These are phyloP conservation scores for Astropecten irregularis DNA, from an alignment of 53 echinoderm and acorn worm genomes.

Conservation along the genomic window DNA sequence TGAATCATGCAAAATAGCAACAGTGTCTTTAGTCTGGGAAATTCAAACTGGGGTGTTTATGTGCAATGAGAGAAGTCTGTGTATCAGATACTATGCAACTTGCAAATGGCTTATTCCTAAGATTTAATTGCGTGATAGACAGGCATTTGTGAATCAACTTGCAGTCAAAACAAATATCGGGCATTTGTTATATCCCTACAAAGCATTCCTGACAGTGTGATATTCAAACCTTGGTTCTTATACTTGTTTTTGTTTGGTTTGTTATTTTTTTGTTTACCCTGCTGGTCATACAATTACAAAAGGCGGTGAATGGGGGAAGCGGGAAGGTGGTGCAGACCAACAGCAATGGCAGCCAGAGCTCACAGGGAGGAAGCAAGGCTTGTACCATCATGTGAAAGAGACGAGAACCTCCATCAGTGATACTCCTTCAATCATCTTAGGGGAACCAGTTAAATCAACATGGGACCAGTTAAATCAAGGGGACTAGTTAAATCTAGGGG, in stretches of 20 bases:
- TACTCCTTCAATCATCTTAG: too few relatives aligned
- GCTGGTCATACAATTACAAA: constrained; percentile 30
- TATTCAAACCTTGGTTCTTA: not conserved
- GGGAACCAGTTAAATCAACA: not conserved
- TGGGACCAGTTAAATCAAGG: not conserved
- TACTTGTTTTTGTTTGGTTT: not conserved
- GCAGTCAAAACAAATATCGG: not conserved
- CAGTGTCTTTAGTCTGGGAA: too few relatives aligned
- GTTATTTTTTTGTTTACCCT: not conserved
- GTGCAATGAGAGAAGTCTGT: too few relatives aligned
- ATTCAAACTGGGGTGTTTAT: too few relatives aligned
- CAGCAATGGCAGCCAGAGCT: not conserved
- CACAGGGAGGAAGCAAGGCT: constrained; percentile 43
- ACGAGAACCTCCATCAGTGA: not conserved
- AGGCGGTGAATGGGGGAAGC: constrained; percentile 19
- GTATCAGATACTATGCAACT: too few relatives aligned
- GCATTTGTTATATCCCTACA: not conserved
- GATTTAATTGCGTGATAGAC: too few relatives aligned
- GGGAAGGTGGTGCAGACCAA: constrained; percentile 42
- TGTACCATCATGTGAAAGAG: constrained; percentile 28
- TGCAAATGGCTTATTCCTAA: too few relatives aligned
- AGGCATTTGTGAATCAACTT: not conserved
- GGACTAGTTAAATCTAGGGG: not conserved
- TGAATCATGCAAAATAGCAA: too few relatives aligned
- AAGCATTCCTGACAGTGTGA: not conserved